Conservation (phyloP, 2,797 vertebrate genomes). For the Pseudocheirus occidentalis region DNA sequence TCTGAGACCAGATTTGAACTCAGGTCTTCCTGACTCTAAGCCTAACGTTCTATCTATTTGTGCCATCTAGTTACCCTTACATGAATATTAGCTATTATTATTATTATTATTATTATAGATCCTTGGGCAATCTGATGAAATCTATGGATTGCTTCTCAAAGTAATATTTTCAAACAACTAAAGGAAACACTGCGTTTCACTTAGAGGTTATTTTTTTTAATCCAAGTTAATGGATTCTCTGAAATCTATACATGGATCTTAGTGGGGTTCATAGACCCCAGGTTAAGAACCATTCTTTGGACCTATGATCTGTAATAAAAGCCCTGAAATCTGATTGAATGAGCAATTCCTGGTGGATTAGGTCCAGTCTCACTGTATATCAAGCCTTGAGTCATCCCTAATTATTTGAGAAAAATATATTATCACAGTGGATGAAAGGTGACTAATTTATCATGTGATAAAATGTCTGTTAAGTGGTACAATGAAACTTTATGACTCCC, state of each 20-base stretch:
- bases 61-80: background rate
- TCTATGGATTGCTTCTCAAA: background rate
- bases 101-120: background rate
- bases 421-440: constrained; percentile 11
- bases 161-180: background rate
- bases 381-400: constrained; percentile 12
- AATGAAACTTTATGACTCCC: constrained; percentile 40
- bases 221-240: background rate
- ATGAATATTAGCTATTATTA: background rate
- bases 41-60: background rate
- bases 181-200: background rate
- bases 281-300: background rate
- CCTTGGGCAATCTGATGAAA: background rate
- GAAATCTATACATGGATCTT: background rate
- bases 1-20: background rate
- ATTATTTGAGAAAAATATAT: constrained; percentile 42
- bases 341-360: background rate
- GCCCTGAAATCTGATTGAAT: background rate
- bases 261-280: background rate
- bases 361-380: background rate
- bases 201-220: background rate
- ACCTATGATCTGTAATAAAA: background rate
- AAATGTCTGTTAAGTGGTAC: constrained; percentile 45
- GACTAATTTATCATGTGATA: constrained; percentile 51
- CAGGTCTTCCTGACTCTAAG: background rate